Evolutionary conservation across 2,113 vertebrate species (phyloP), one percentile per base, ranked within the genome.

Genomic region (Cavia porcellus): DNA sequence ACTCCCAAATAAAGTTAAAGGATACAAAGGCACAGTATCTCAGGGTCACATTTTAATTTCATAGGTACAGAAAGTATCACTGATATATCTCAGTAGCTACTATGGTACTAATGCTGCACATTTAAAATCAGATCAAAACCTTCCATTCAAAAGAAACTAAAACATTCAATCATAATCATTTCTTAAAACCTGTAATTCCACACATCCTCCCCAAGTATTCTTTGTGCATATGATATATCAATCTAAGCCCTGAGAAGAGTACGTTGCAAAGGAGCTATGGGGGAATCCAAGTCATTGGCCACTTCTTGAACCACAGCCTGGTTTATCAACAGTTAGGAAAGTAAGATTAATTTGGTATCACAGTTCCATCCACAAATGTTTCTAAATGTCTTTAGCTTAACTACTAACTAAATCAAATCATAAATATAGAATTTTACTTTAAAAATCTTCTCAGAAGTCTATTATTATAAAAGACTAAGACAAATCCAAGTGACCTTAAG

Each of bases 341-440:
- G 55, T 92, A 77, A 97, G 45, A 28, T n/a, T 82, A 96, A 96
- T 62, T 93, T 35, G 11, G 8, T 50, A 4, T 80, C 19, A 62
- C 45, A 22, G 70, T 52, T 95, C 28, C 9, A 55, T 7, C 45
- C 14, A 20, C 38, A 88, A 75, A 90, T 52, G 62, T 22, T 95
- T 89, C 88, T 89, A 62, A 79, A 93, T 90, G 32, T 83, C 55
- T 61, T 86, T 92, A 96, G 87, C 19, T 86, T 95, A 89, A 88
- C 47, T 92, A 86, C 61, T 95, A 96, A 94, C 81, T 96, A 86
- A 94, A 86, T 75, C 74, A 86, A 94, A 86, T 75, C 74, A 95
- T 91, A 94, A 94, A 86, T 89, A 96, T 3, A 91, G 45, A 86
- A 94, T 57, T 90, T 28, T 50, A 96, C 64, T 81, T 92, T 50